Conservation (phyloP, 2,888 invertebrate genomes). For the Idaea biselata region DNA sequence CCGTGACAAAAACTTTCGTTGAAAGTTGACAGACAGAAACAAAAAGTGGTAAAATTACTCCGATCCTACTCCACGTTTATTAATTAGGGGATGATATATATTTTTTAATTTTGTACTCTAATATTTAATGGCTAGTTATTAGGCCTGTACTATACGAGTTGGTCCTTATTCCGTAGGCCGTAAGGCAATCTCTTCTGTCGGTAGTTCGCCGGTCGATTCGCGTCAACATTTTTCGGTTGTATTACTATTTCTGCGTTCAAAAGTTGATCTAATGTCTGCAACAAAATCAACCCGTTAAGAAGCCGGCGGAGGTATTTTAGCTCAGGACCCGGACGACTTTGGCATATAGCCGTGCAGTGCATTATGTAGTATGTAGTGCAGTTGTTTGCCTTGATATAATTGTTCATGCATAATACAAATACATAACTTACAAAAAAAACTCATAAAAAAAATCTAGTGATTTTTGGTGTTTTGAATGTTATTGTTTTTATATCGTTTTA, state of each 20-base stretch:
- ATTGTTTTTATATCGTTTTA: too few relatives aligned
- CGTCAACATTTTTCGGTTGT: constrained; percentile 18
- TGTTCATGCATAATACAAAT: neutral
- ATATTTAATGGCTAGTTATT: neutral
- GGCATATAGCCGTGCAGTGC: too few relatives aligned
- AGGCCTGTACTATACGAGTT: constrained; percentile 6
- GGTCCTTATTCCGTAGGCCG: constrained; percentile 41
- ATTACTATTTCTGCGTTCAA: constrained; percentile 52
- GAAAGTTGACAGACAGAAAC: too few relatives aligned
- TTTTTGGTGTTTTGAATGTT: neutral
- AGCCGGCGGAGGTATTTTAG: neutral
- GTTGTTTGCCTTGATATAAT: too few relatives aligned
- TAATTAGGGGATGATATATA: too few relatives aligned
- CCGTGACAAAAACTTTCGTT: too few relatives aligned
- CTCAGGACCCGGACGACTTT: too few relatives aligned
- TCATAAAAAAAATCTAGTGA: too few relatives aligned
- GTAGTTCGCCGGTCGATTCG: constrained; percentile 34
- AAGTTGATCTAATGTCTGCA: constrained; percentile 57
- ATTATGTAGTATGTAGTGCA: too few relatives aligned
- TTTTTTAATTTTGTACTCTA: too few relatives aligned
- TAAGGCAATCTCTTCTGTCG: constrained; percentile 43
- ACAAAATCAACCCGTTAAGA: constrained; percentile 18
- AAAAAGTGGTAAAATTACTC: too few relatives aligned
- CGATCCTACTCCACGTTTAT: too few relatives aligned
- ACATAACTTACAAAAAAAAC: neutral